phyloP scores from a whole-genome alignment of 2,888 invertebrate genomes.

The Rhingia campestris region DNA sequence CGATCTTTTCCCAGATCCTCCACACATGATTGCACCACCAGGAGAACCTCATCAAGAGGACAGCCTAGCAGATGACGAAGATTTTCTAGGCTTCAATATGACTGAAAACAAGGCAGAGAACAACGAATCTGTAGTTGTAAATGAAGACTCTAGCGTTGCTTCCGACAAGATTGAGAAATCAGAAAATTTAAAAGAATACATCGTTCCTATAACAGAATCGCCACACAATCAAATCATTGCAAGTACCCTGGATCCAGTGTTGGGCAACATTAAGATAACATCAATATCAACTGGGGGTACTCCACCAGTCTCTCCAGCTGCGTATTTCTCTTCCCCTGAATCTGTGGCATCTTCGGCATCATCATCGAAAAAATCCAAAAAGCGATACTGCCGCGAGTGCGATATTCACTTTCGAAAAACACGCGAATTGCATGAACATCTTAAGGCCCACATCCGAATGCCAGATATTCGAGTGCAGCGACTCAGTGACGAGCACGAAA shows the following conservation, averaged over 20 bases:
- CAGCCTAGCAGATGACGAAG: constrained; percentile 66
- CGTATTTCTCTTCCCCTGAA: constrained; percentile 76
- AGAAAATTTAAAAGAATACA: constrained; percentile 4
- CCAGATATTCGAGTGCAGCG: constrained; percentile 74
- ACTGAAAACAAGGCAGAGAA: constrained; percentile 26
- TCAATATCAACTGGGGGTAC: constrained; percentile 11
- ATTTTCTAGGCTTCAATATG: constrained; percentile 53
- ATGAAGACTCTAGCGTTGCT: not conserved
- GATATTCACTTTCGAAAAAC: constrained; percentile 74
- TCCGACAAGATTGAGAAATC: not conserved
- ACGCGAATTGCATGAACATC: constrained; percentile 68
- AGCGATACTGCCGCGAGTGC: constrained; percentile 75
- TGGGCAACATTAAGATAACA: not conserved
- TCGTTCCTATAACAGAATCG: not conserved
- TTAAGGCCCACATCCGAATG: constrained; percentile 73
- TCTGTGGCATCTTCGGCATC: constrained; percentile 69
- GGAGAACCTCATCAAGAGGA: constrained; percentile 30
- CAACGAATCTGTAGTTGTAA: constrained; percentile 23
- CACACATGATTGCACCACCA: constrained; percentile 60
- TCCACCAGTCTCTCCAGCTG: constrained; percentile 64
- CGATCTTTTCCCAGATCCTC: constrained; percentile 76
- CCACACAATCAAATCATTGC: not conserved
- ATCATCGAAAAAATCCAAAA: constrained; percentile 73
- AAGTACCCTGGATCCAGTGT: too few species aligned
- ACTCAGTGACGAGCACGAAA: constrained; percentile 69